Evolutionary conservation across 2,113 vertebrate species (phyloP), one percentile per base, ranked within the genome.

Genomic region (Megaleporinus macrocephalus): DNA sequence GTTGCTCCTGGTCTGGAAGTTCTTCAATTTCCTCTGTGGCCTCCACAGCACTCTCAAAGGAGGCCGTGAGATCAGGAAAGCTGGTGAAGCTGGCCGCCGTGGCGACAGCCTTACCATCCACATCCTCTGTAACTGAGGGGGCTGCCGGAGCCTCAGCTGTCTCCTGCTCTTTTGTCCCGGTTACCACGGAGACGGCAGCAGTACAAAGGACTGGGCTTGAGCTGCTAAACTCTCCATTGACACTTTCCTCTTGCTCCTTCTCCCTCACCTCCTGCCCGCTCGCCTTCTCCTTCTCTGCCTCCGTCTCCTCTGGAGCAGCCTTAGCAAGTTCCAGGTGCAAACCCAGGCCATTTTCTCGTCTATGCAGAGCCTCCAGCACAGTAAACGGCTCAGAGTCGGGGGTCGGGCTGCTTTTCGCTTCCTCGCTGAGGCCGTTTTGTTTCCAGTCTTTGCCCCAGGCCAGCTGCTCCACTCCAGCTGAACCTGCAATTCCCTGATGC

Each of bases 101-200:
- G 86, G 91, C 16, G 66, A 94, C 78, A 63, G 75, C 83, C 73
- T 41, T 79, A 76, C 86, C 90, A 30, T 86, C 83, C 3, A 59
- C 70, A 5, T 87, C 88, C 59, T 68, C 82, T 61, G 89, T 81
- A 76, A 89, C 36, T 61, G 90, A 72, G 53, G 78, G 78, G 71
- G 86, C 83, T 47, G 63, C 63, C 1, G 73, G 57, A 61, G 75
- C 33, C 36, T 70, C 66, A 10, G 66, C 80, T 80, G 83, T 75
- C 84, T 86, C 85, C 22, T 81, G 86, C 85, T 94, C 93, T n/a
- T 95, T 93, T 90, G 89, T 93, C 90, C 90, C 89, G 68, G 88
- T 82, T 84, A 86, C 75, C 2, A 76, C 85, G 20, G 77, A 61
- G 57, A 61, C 11, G 26, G 74, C 30, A 11, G 72, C 24, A 51